phyloP scores from a whole-genome alignment of 2,113 vertebrate genomes.

The Sander lucioperca region DNA sequence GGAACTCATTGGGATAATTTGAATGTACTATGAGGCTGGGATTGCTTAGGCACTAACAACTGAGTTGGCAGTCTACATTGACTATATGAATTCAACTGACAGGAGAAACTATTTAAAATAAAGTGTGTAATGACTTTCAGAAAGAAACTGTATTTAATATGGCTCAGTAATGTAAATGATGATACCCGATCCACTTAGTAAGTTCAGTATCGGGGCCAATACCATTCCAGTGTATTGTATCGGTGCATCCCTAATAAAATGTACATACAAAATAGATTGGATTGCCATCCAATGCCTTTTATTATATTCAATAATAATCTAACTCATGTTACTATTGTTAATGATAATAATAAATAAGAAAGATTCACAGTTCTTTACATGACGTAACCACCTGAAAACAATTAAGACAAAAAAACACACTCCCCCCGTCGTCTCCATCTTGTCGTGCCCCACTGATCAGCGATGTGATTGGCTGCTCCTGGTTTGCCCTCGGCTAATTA shows the following conservation, averaged over 20 bases:
- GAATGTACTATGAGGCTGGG: background rate
- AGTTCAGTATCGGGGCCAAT: background rate
- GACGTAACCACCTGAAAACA: background rate
- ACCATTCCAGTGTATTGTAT: background rate
- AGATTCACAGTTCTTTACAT: background rate
- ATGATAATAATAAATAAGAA: background rate
- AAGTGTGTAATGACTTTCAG: background rate
- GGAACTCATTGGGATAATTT: background rate
- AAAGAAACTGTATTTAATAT: background rate
- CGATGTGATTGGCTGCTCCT: conserved; percentile 59
- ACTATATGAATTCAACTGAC: background rate
- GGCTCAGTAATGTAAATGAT: background rate
- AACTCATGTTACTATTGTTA: background rate
- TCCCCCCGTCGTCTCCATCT: conserved; percentile 16
- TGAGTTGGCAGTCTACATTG: background rate
- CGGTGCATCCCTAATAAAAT: background rate
- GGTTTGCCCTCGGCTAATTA: conserved; percentile 68
- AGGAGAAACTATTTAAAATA: too few species aligned
- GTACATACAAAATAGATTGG: background rate
- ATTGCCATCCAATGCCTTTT: background rate
- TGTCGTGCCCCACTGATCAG: conserved; percentile 43
- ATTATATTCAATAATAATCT: background rate
- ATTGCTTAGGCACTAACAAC: background rate
- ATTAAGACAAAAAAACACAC: conserved; percentile 7
- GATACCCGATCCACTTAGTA: background rate